Conservation (phyloP, 2,888 invertebrate species). For the Caenorhabditis panamensis region DNA sequence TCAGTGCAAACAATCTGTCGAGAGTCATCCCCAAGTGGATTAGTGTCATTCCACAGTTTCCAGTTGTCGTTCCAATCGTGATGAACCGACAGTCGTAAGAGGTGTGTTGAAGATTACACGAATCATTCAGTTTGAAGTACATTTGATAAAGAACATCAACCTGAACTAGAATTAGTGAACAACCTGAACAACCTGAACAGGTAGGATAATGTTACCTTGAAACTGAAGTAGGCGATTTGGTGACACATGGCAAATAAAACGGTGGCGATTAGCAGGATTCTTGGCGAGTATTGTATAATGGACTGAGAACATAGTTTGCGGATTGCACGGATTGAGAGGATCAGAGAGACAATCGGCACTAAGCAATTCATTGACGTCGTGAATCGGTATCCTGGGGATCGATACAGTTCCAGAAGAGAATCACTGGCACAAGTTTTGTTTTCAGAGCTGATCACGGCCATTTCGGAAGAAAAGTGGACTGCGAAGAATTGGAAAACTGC, state of each 20-base stretch:
- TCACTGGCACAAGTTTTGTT: conserved; percentile 36
- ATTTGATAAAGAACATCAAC: conserved; percentile 30
- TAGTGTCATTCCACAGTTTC: conserved; percentile 30
- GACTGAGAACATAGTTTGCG: conserved; percentile 27
- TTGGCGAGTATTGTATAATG: conserved; percentile 39
- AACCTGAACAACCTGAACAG: background rate
- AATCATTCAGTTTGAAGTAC: conserved; percentile 18
- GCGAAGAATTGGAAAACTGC: background rate
- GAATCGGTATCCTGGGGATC: background rate
- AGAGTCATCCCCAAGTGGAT: conserved; percentile 27
- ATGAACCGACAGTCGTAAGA: conserved; percentile 41
- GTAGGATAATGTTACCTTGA: conserved; percentile 22
- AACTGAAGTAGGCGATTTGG: conserved; percentile 28
- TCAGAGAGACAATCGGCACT: conserved; percentile 17
- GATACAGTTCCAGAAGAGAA: conserved; percentile 23
- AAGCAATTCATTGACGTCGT: conserved; percentile 14
- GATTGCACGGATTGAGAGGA: conserved; percentile 9
- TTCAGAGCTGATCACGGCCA: conserved; percentile 34
- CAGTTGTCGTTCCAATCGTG: conserved; percentile 26
- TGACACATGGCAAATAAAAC: conserved; percentile 32
- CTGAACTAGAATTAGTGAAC: too few species aligned
- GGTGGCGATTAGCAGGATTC: conserved; percentile 41
- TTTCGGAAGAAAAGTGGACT: background rate
- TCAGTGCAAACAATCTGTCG: conserved; percentile 17
- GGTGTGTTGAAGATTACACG: conserved; percentile 34